Conservation (phyloP, 2,888 invertebrate genomes). For the Uropetala carovei region DNA sequence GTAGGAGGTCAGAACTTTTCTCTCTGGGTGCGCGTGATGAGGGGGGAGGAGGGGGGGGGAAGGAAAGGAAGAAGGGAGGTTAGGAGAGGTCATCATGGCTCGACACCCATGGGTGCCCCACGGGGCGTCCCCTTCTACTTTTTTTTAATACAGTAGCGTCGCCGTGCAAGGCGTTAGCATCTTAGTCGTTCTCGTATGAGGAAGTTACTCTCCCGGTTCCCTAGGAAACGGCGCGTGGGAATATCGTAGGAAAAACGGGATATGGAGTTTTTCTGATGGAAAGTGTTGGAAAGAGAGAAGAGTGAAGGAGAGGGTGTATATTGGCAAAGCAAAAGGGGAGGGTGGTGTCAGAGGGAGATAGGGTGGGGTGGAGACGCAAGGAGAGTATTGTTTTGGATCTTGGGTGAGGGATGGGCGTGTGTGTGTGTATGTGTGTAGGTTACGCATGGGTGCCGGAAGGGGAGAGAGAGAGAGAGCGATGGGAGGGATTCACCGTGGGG, state of each 20-base stretch:
- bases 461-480: too few relatives aligned
- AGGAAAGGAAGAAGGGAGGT: not conserved
- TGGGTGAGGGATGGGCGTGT: conserved; percentile 22
- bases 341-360: not conserved
- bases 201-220: too few relatives aligned
- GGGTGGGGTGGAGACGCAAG: not conserved
- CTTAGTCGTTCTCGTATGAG: not conserved
- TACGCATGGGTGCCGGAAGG: conserved; percentile 40
- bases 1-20: not conserved
- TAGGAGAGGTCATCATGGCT: conserved; percentile 11
- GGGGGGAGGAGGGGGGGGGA: too few relatives aligned
- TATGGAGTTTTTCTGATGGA: too few relatives aligned
- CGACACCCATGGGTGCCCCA: conserved; percentile 9
- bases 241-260: too few relatives aligned
- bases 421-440: not conserved
- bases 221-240: too few relatives aligned
- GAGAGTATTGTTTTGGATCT: conserved; percentile 17
- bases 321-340: not conserved
- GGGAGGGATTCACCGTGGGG: not conserved
- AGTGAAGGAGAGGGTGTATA: too few relatives aligned
- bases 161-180: not conserved
- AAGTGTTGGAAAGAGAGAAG: too few relatives aligned
- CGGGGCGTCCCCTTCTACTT: not conserved
- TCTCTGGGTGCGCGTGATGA: not conserved
- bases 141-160: not conserved